A percentile compares a stretch with the other conserved stretches of the same genome.
These are phyloP conservation scores for Lasioglossum zephyrum DNA, from an alignment of 2,888 invertebrate genomes.

Conservation along the genomic window DNA sequence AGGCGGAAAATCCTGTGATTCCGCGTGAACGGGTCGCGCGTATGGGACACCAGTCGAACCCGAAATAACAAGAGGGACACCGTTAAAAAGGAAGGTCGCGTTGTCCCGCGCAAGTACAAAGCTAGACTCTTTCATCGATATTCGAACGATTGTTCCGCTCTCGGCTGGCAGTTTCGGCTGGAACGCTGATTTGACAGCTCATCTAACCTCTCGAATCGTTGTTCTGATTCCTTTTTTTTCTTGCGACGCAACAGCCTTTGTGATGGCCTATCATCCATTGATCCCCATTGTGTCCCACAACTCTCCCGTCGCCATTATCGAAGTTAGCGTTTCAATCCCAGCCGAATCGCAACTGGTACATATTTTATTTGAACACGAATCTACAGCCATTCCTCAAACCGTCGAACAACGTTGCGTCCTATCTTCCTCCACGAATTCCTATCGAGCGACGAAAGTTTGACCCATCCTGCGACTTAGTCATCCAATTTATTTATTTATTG, in stretches of 20 bases:
- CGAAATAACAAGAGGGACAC: conserved; percentile 57
- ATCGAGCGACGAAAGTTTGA: background rate
- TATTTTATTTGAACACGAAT: conserved; percentile 44
- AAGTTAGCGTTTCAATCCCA: conserved; percentile 33
- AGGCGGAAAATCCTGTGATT: conserved; percentile 8
- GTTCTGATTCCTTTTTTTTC: conserved; percentile 56
- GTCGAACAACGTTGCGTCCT: background rate
- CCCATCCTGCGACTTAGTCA: background rate
- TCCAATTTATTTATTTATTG: background rate
- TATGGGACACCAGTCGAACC: conserved; percentile 37
- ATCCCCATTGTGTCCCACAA: conserved; percentile 46
- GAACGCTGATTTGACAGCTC: conserved; percentile 71
- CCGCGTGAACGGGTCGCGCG: conserved; percentile 16
- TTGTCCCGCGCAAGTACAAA: conserved; percentile 58
- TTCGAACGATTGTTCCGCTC: conserved; percentile 64
- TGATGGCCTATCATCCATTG: conserved; percentile 34
- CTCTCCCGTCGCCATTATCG: conserved; percentile 37
- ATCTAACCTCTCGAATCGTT: conserved; percentile 69
- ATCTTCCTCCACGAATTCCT: background rate
- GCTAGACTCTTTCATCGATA: conserved; percentile 56
- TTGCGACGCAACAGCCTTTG: conserved; percentile 48
- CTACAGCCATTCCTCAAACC: background rate
- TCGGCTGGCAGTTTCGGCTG: conserved; percentile 56
- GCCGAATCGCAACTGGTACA: conserved; percentile 39
- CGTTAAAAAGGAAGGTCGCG: conserved; percentile 51